Percentiles rank a stretch among this genome's conserved stretches.
These are phyloP conservation scores for Nasua narica DNA, from an alignment of 2,797 vertebrate species.

Conservation along the genomic window DNA sequence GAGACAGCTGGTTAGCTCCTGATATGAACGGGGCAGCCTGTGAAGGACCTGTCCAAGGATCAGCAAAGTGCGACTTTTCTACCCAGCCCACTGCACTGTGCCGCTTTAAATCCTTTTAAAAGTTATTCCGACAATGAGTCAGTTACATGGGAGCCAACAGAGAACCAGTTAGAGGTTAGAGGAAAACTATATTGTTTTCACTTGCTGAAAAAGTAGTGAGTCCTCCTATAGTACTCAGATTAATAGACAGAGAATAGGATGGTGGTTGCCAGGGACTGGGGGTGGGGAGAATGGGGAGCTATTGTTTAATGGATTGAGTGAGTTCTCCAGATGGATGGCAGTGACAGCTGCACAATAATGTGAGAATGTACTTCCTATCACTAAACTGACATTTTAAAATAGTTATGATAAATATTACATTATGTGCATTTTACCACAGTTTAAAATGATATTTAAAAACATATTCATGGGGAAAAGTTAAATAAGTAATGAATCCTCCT, in stretches of 20 bases:
- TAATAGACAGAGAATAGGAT: background rate
- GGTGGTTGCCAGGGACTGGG: background rate
- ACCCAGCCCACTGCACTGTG: background rate
- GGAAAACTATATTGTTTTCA: background rate
- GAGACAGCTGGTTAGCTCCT: background rate
- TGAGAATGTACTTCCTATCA: background rate
- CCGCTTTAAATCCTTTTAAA: background rate
- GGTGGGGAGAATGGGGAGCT: background rate
- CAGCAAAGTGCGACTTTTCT: background rate
- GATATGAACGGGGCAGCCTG: background rate
- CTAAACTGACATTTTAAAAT: background rate
- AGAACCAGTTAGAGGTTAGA: background rate
- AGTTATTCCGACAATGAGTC: background rate
- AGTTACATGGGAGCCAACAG: background rate
- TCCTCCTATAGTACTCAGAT: background rate
- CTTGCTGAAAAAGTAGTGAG: background rate
- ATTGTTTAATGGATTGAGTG: background rate
- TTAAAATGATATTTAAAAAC: background rate
- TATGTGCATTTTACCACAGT: background rate
- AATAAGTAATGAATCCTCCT: background rate
- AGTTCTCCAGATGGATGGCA: background rate
- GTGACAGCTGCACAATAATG: background rate
- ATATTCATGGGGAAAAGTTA: background rate
- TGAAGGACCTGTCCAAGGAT: background rate
- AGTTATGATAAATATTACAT: background rate